Conservation (phyloP, 2,113 vertebrate species). For the Candoia aspera region DNA sequence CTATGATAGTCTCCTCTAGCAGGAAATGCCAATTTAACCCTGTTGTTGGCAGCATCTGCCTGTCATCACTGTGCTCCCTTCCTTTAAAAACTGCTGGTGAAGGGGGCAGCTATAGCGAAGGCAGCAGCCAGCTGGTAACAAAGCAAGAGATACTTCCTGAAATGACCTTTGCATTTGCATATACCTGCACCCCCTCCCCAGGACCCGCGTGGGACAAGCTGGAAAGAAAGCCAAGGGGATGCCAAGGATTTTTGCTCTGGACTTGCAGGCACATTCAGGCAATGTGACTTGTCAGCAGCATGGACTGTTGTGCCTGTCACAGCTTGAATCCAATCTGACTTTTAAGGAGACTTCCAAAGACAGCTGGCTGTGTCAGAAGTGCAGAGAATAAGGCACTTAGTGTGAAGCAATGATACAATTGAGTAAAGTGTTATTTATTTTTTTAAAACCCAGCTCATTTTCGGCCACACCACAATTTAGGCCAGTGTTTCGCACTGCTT, state of each 20-base stretch:
- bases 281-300: constrained; percentile 70
- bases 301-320: constrained; percentile 79
- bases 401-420: constrained; percentile 73
- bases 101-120: not conserved
- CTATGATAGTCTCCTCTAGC: not conserved
- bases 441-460: constrained; percentile 46
- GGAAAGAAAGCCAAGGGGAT: constrained; percentile 30
- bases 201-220: constrained; percentile 3
- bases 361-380: constrained; percentile 79
- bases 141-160: not conserved
- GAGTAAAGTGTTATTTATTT: constrained; percentile 58
- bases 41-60: not conserved
- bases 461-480: constrained; percentile 26
- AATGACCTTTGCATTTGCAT: not conserved
- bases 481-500: constrained; percentile 39
- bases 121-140: not conserved
- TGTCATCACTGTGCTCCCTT: not conserved
- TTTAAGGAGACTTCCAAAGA: constrained; percentile 70
- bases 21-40: not conserved
- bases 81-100: not conserved
- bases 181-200: not conserved
- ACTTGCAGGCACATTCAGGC: constrained; percentile 62
- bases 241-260: constrained; percentile 32
- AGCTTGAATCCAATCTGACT: constrained; percentile 73
- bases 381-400: constrained; percentile 79